Conservation (phyloP, 2,888 invertebrate species). For the Eilema griseolum region DNA sequence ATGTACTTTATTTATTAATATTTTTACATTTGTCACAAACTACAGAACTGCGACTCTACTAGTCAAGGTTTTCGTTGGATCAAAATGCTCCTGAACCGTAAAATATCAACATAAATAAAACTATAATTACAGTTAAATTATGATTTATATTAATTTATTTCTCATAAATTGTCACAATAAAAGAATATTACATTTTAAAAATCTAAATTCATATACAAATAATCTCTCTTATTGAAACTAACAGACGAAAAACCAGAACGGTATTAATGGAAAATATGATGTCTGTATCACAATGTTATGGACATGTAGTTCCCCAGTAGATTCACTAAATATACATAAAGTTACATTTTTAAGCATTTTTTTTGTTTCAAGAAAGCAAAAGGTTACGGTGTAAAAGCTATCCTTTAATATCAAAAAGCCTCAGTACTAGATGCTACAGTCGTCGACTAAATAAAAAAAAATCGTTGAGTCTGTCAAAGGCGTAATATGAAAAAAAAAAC, state of each 20-base stretch:
- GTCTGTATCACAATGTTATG: constrained; percentile 86
- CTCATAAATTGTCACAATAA: constrained; percentile 79
- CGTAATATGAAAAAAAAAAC: constrained; percentile 40
- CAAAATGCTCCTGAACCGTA: constrained; percentile 80
- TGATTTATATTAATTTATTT: constrained; percentile 69
- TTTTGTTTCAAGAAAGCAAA: constrained; percentile 82
- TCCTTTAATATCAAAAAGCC: constrained; percentile 47
- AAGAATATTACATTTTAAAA: constrained; percentile 77
- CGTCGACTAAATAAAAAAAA: constrained; percentile 41
- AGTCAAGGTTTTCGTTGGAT: constrained; percentile 80
- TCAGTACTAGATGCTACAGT: constrained; percentile 45
- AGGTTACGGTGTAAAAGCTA: constrained; percentile 66
- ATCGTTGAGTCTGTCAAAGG: constrained; percentile 35
- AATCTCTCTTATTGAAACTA: constrained; percentile 83
- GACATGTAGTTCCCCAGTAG: constrained; percentile 81
- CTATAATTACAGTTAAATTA: constrained; percentile 76
- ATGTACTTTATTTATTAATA: constrained; percentile 84
- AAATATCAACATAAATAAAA: constrained; percentile 80
- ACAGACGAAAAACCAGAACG: constrained; percentile 77
- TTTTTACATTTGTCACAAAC: constrained; percentile 83
- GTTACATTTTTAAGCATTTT: constrained; percentile 78
- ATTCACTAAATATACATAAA: constrained; percentile 85
- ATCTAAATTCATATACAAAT: constrained; percentile 85
- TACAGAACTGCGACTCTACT: constrained; percentile 84
- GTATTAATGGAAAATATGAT: constrained; percentile 82